Evolutionary conservation across 2,888 invertebrate species (phyloP), one percentile per base, ranked within the genome.

Genomic region (Microctonus hyperodae): DNA sequence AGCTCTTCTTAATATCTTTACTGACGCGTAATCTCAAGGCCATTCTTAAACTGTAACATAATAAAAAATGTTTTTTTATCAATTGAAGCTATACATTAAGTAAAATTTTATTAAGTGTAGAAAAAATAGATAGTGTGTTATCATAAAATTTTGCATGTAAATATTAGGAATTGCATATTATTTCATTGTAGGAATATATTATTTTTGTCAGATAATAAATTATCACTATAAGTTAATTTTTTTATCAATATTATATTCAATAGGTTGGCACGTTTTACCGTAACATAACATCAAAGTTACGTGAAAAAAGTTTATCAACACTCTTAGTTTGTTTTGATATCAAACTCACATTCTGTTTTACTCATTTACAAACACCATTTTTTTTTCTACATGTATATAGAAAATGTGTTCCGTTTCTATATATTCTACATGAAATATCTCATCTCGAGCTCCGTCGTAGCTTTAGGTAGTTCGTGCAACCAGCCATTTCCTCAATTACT

Each of bases 1-100:
- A 94, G 68, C 94, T 93, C 83, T 95, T 95, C 86, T 94, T 95
- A 78, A 94, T 92, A 83, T 95, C 94, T 85, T 93, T 93, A 76
- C 82, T 80, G 80, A 83, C 80, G 84, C 92, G 90, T 76, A 92
- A 84, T 86, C 92, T 89, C 81, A 93, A 86, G 83, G 93, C 93
- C 93, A 93, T 93, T 80, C 86, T 88, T 82, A 78, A 74, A 40
- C 67, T 67, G 67, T 31, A 67, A 67, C 23, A 64, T 44, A 16
- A 16, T 51, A 13, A 13, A 25, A 11, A 23, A 23, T 25, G 20
- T 20, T 22, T 22, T 37, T 37, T 23, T 57, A 16, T 20, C 3
- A 53, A 53, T n/a, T 3, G 23, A 51, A 23, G 25, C n/a, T n/a
- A 25, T 11, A 11, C 13, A 25, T 25, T 2, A 6, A 3, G 11